These are phyloP conservation scores for Olivierus martensii DNA, from an alignment of 1,140 invertebrate species.

Conservation along the genomic window DNA sequence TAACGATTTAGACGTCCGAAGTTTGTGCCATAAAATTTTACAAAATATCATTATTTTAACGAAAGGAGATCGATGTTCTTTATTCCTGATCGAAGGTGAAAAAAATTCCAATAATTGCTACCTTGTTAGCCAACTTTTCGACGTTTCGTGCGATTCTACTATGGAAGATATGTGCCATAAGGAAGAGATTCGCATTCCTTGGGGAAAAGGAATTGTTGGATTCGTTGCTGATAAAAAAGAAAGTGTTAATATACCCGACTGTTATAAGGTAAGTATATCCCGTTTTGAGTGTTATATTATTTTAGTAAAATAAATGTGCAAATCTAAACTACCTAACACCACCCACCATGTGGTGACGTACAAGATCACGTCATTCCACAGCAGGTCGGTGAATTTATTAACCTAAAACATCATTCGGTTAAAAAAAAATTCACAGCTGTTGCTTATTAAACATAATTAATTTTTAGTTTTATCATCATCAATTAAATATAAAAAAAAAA, in stretches of 20 bases:
- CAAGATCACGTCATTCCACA: too few relatives aligned
- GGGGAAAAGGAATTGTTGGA: conserved; percentile 70
- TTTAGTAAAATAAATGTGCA: too few relatives aligned
- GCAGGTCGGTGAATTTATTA: too few relatives aligned
- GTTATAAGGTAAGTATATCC: conserved; percentile 72
- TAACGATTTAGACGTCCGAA: conserved; percentile 84
- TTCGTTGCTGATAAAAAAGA: conserved; percentile 85
- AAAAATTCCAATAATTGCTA: conserved; percentile 31
- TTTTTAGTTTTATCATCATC: too few relatives aligned
- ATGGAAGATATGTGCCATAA: conserved; percentile 79
- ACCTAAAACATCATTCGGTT: too few relatives aligned
- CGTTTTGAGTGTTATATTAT: too few relatives aligned
- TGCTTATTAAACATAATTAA: too few relatives aligned
- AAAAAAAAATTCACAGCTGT: too few relatives aligned
- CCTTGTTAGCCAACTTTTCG: conserved; percentile 84
- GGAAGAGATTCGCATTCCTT: conserved; percentile 78
- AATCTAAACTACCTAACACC: too few relatives aligned
- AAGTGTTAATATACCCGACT: conserved; percentile 86
- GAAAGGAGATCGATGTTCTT: conserved; percentile 79
- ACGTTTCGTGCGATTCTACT: conserved; percentile 81
- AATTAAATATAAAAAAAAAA: too few relatives aligned
- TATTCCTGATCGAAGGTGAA: conserved; percentile 75
- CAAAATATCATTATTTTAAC: conserved; percentile 86
- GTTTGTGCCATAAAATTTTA: conserved; percentile 89
- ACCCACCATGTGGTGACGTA: too few relatives aligned